Percentiles rank a stretch among this genome's conserved stretches.
phyloP scores from a whole-genome alignment of 2,797 vertebrate genomes.

The Falco peregrinus region DNA sequence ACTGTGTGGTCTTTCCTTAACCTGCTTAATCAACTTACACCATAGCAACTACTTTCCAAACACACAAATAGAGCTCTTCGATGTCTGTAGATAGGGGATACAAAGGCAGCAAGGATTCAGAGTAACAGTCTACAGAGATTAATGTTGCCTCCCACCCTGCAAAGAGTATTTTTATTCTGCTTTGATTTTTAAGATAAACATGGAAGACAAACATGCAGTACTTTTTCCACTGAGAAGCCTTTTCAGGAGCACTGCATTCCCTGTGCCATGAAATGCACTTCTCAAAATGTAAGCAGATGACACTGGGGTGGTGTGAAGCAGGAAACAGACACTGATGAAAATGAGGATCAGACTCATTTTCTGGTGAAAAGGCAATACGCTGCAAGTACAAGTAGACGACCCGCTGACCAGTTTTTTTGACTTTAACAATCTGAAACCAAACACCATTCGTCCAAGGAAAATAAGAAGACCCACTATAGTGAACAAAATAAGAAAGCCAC shows the following conservation, averaged over 20 bases:
- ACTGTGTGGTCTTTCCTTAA: background rate
- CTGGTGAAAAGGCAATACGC: background rate
- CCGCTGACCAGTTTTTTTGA: background rate
- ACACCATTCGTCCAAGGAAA: background rate
- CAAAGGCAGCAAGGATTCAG: background rate
- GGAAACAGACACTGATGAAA: background rate
- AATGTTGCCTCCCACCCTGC: background rate
- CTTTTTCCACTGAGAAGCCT: background rate
- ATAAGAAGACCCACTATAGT: background rate
- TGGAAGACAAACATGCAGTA: background rate
- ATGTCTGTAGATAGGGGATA: conserved; percentile 4
- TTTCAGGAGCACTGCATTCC: background rate
- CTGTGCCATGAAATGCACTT: background rate
- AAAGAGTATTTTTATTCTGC: conserved; percentile 10
- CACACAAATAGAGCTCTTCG: background rate
- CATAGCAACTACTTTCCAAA: conserved; percentile 22
- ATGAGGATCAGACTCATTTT: background rate
- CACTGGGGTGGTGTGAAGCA: background rate
- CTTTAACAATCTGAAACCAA: background rate
- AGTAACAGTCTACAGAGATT: background rate
- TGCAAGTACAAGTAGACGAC: background rate
- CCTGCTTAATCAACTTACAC: background rate
- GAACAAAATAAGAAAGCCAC: background rate
- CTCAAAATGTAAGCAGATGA: background rate
- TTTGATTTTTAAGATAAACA: conserved; percentile 18